Evolutionary conservation across 2,113 vertebrate genomes (phyloP), one percentile per base, ranked within the genome.

Genomic region (Rhodinocichla rosea): DNA sequence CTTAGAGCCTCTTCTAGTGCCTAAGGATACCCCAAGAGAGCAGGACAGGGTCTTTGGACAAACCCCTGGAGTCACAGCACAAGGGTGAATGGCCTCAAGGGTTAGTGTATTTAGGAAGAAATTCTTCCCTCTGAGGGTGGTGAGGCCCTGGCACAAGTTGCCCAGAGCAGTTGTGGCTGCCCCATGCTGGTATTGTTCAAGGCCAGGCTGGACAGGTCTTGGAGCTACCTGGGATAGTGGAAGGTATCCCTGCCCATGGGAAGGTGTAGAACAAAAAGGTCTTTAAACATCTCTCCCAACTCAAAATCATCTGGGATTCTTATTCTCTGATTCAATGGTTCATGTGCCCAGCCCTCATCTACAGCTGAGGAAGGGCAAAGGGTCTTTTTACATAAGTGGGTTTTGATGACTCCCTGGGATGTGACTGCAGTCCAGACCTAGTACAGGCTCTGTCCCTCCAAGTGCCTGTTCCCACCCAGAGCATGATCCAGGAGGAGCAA

Each of bases 321-420:
- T 37, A 67, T 40, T 64, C 35, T 65, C 60, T 7, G 16, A 65
- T 59, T 77, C 63, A 37, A 24, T 24, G 33, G 18, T 47, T 19
- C 42, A 4, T 5, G 19, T 49, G 49, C 42, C 39, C n/a, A 52
- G 33, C 18, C 32, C 49, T 71, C 1, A 0, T 6, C 73, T 52
- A 28, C 27, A 62, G 55, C 50, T 28, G n/a, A 62, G 45, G 64
- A 73, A 47, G 35, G 27, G 63, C 11, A 69, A 68, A 74, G 1
- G 2, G n/a, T 53, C n/a, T 33, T 35, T 69, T 42, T 0, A 5
- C 1, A 2, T 7, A 21, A 10, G 12, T 55, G 23, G 30, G 33
- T 28, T 86, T 67, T 44, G 42, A 27, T 35, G 1, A 3, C 45
- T 37, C 26, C 28, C 37, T 37, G 39, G 57, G 26, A 35, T 0